These are phyloP conservation scores for Mionectes macconnelli DNA, from an alignment of 2,113 vertebrate genomes.

Conservation along the genomic window DNA sequence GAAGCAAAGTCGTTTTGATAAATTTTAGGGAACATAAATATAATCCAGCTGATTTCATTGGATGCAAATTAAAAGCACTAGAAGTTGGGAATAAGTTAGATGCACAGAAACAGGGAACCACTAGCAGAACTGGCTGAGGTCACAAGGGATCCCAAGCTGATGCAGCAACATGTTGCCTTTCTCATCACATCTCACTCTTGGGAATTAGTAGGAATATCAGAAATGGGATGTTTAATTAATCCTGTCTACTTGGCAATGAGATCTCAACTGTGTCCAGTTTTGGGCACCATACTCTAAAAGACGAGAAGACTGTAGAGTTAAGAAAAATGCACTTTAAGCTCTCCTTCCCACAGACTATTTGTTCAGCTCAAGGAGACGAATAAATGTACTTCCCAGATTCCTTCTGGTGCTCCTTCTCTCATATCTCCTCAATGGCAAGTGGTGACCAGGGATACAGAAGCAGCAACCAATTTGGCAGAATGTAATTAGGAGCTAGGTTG, in stretches of 20 bases:
- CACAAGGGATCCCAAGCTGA: not conserved
- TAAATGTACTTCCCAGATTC: not conserved
- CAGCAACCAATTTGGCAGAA: not conserved
- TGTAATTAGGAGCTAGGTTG: not conserved
- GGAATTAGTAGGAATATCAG: not conserved
- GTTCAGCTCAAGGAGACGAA: not conserved
- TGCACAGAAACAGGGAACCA: not conserved
- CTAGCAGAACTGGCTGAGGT: not conserved
- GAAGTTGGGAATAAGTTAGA: not conserved
- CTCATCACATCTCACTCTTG: not conserved
- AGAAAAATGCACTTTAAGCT: not conserved
- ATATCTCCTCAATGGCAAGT: not conserved
- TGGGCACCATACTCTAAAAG: not conserved
- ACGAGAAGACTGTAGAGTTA: not conserved
- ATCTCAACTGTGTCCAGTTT: not conserved
- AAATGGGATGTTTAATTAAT: not conserved
- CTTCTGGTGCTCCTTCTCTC: not conserved
- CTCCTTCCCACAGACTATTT: not conserved
- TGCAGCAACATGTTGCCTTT: not conserved
- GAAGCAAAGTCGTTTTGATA: not conserved
- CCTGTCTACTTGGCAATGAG: not conserved
- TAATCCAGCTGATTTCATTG: not conserved
- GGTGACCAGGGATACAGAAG: not conserved
- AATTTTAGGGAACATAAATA: not conserved
- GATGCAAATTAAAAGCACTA: not conserved